Evolutionary conservation across 2,113 vertebrate species (phyloP), one percentile per base, ranked within the genome.

Genomic region (Smithornis capensis): DNA sequence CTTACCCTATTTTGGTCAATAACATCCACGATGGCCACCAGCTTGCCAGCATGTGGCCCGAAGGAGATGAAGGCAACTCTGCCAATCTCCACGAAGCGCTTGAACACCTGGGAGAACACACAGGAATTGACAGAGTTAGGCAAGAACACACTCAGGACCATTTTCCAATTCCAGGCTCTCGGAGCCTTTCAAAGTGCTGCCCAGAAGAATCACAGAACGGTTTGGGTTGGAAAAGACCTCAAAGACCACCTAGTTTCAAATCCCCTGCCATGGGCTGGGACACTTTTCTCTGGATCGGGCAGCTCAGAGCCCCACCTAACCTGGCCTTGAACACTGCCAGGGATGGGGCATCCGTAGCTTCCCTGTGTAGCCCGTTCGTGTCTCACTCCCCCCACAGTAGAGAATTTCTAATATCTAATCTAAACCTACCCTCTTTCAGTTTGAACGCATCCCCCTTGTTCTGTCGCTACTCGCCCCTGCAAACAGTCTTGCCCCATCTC

Each of bases 11-110:
- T 99, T 92, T 99, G 99, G 96, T 99, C 99, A 60, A 99, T 99
- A n/a, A 99, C 99, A 94, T 99, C 99, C 19, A 99, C 98, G 14
- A 99, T 99, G 42, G 98, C 98, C 94, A 99, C 99, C 97, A 99
- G 97, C 95, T 99, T 99, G 92, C 99, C 99, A 19, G 98, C 98
- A 69, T 99, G 98, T 2, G 99, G 99, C 62, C 99, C 99, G 8
- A 99, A 99, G 62, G 99, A 98, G 76, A 99, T 31, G 57, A 99
- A 99, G 96, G 99, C 99, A 68, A 99, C 98, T 23, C 99, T 98
- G 98, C 99, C 99, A 4, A 99, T 98, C 98, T 99, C 98, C 45
- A 99, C 99, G 37, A 98, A 99, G 86, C 99, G 99, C 67, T 99
- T 99, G 98, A 99, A 99, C 97, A 99, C 99, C 99, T 99, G 23